Percentiles rank a stretch among this genome's conserved stretches.
Evolutionary conservation across 2,888 invertebrate species (phyloP).

Genomic region (Eupithecia tripunctaria): DNA sequence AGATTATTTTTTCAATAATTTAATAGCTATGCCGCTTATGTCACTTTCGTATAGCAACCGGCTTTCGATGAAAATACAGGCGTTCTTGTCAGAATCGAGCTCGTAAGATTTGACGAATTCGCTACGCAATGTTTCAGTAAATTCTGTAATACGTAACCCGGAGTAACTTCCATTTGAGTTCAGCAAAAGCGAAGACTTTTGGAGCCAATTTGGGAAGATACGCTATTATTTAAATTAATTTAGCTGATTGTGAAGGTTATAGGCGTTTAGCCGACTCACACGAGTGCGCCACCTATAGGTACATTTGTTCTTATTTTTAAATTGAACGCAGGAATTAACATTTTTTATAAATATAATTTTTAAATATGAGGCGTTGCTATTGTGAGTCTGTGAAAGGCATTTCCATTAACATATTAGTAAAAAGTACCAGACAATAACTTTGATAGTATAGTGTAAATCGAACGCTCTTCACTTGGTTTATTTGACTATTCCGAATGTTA

Average conservation of each 20-base stretch:
- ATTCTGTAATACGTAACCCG: conserved; percentile 20
- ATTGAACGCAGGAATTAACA: no score
- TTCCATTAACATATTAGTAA: neutral
- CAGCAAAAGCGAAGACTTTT: conserved; percentile 28
- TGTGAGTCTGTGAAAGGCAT: no score
- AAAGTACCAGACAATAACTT: neutral
- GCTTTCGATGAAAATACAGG: neutral
- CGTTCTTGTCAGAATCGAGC: conserved; percentile 11
- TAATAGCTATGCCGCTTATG: no score
- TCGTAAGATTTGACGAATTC: conserved; percentile 35
- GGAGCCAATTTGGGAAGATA: conserved; percentile 30
- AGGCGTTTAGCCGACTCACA: no score
- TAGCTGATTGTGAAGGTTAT: conserved; percentile 26
- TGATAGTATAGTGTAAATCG: neutral
- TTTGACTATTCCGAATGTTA: neutral
- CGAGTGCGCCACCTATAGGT: no score
- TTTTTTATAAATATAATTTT: no score
- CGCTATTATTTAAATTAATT: conserved; percentile 32
- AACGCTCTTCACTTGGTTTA: neutral
- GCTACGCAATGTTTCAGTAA: conserved; percentile 30
- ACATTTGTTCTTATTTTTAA: no score
- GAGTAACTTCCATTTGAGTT: conserved; percentile 26
- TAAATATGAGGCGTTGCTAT: no score
- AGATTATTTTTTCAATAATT: no score
- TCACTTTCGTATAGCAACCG: neutral